A percentile compares a stretch with the other conserved stretches of the same genome.
These are phyloP conservation scores for Brachyptera risi DNA, from an alignment of 2,888 invertebrate species.

Conservation along the genomic window DNA sequence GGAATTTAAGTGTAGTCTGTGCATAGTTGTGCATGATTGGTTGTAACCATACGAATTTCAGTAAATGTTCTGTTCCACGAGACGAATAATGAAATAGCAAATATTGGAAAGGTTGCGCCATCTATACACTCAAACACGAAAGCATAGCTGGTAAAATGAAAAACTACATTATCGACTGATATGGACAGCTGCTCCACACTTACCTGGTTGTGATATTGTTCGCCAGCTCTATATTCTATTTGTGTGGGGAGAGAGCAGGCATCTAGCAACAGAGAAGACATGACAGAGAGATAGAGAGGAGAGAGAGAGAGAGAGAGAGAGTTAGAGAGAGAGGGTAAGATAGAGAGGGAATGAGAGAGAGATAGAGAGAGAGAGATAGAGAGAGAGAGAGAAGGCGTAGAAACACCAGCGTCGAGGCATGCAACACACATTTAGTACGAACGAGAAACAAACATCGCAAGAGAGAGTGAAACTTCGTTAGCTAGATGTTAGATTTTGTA, in stretches of 20 bases:
- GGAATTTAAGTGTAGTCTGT: too few species aligned
- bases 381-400: constrained; percentile 23
- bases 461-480: neutral
- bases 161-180: too few species aligned
- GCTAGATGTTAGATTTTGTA: too few species aligned
- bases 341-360: constrained; percentile 78
- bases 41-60: too few species aligned
- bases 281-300: constrained; percentile 53
- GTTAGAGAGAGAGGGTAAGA: constrained; percentile 42
- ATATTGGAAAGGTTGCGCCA: too few species aligned
- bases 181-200: too few species aligned
- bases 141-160: too few species aligned
- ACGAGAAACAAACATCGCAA: constrained; percentile 8
- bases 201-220: constrained; percentile 51
- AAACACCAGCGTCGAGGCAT: constrained; percentile 16
- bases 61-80: too few species aligned
- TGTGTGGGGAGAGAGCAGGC: constrained; percentile 86
- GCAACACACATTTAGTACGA: constrained; percentile 16
- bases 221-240: constrained; percentile 83
- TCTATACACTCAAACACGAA: too few species aligned
- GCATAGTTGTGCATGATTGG: too few species aligned
- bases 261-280: constrained; percentile 91
- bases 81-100: too few species aligned
- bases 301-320: constrained; percentile 47
- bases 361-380: too few species aligned